Evolutionary conservation across 2,888 invertebrate species (phyloP), one percentile per base, ranked within the genome.

Genomic region (Lacanobia oleracea): DNA sequence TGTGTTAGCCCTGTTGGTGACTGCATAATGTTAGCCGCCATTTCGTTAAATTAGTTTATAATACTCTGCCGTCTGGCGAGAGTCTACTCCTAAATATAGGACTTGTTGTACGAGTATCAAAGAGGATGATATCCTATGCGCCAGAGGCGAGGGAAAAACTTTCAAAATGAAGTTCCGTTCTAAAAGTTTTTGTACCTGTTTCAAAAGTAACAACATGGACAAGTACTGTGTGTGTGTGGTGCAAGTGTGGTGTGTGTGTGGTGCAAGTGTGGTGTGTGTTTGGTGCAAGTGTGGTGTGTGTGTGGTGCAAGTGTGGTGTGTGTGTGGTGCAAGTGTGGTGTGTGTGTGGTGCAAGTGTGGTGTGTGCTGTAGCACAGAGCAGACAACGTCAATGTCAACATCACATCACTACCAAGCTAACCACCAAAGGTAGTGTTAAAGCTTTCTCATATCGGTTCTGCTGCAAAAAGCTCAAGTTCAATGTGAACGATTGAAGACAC

Each of bases 21-120:
- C 67, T 57, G 51, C 21, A 43, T 61, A n/a, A 53, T 61, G 43
- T 37, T 21, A 0, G 33, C 23, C 18, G 37, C 16, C 23, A 43
- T 43, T 51, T 57, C 16, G 16, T 59, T 43, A 43, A 72, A 50
- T 43, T 50, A 18, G 60, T 59, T 43, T 37, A 60, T 51, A 61
- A 23, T n/a, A 53, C 23, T n/a, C 27, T n/a, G 33, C 51, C 33
- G 74, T 61, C 43, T 71, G 53, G 37, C 23, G 37, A n/a, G 37
- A 6, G 53, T 72, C 63, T 57, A 33, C 4, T 56, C 54, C 43
- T 43, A 33, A 74, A 43, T 43, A 73, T 43, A 40, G n/a, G 7
- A 72, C 43, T 40, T n/a, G n/a, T 40, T 45, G 48, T 16, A 14
- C 48, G 9, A 40, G n/a, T 21, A 16, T 54, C 12, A 16, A 12